Base-by-base conservation (phyloP, 53 echinoderm and acorn worm genomes). In the Zoroaster sp. region DNA sequence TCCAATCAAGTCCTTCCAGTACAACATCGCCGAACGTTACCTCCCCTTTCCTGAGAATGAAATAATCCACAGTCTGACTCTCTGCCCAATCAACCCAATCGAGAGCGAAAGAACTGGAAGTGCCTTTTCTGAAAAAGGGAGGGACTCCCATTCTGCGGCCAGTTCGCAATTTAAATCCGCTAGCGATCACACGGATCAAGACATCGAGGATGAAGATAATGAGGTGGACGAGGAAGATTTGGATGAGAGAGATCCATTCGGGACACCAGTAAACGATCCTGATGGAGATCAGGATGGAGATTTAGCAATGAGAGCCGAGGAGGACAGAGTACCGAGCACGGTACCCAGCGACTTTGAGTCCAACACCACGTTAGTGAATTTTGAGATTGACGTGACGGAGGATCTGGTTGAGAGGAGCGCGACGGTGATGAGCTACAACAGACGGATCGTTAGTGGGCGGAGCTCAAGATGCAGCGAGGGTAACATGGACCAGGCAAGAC, bases 11-110 rank as follows among this genome's bases (percentile, higher is more conserved):
- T 92, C 95, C 35, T 97, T 97, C 94, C 89, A 95, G 82, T 97
- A 95, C 87, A 97, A 97, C 93, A 97, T 97, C 66, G 97, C 95
- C 9, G 97, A 97, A 72, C 67, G 94, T 1, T 97, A 97, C 87
- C 90, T 97, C 13, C 94, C 92, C 28, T 74, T 74, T 30, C 95
- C 95, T 1, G 85, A 85, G 35, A 85, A 80, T 78, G 65, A 80
- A 47, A 77, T 10, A 38, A 73, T 68, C 44, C 51, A 78, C 42
- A 80, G 89, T 49, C 85, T 85, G 70, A 85, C 85, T n/a, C 85
- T 85, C 37, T 70, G 85, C 23, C 85, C 85, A 85, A 71, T 85
- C 85, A 85, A 21, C 18, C 32, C 71, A 40, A 11, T 35, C 11
- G 15, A 40, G 35, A 47, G 72, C 35, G 85, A 71, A 23, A 47